Evolutionary conservation across 2,797 vertebrate genomes (phyloP).

Genomic region (Xenentodon cancila): DNA sequence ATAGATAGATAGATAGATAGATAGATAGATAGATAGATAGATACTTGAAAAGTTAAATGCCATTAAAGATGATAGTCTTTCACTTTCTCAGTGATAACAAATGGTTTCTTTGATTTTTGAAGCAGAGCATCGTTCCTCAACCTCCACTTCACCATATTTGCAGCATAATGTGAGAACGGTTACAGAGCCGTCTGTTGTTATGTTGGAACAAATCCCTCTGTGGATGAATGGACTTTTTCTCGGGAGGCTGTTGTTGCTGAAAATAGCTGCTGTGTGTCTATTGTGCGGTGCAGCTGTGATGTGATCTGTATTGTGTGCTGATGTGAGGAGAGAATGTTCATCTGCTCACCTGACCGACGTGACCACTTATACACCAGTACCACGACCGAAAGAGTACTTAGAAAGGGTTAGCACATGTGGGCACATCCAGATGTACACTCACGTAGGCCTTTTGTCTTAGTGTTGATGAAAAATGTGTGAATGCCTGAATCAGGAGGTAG

Average conservation of each 20-base stretch:
- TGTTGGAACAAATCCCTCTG: constrained; percentile 39
- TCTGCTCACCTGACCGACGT: constrained; percentile 71
- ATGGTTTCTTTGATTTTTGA: too few species aligned
- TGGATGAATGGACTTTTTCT: constrained; percentile 46
- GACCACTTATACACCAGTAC: constrained; percentile 22
- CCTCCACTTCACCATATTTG: too few species aligned
- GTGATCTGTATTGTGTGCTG: constrained; percentile 69
- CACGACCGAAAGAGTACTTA: constrained; percentile 13
- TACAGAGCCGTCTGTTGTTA: constrained; percentile 16
- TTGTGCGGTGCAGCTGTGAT: constrained; percentile 64
- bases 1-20: too few species aligned
- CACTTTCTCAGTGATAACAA: too few species aligned
- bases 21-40: too few species aligned
- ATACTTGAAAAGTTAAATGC: too few species aligned
- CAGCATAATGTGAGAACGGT: constrained; percentile 4
- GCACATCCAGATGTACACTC: not conserved
- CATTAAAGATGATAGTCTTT: too few species aligned
- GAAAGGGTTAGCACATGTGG: constrained; percentile 25
- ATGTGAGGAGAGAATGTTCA: constrained; percentile 79
- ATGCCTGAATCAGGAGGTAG: too few species aligned
- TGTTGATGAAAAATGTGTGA: too few species aligned
- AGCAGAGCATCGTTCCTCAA: too few species aligned
- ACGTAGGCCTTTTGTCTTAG: not conserved
- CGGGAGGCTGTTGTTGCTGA: constrained; percentile 64
- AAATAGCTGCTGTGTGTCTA: constrained; percentile 61